Evolutionary conservation across 2,797 vertebrate genomes (phyloP), one percentile per base, ranked within the genome.

Genomic region (Sebastes aleutianus): DNA sequence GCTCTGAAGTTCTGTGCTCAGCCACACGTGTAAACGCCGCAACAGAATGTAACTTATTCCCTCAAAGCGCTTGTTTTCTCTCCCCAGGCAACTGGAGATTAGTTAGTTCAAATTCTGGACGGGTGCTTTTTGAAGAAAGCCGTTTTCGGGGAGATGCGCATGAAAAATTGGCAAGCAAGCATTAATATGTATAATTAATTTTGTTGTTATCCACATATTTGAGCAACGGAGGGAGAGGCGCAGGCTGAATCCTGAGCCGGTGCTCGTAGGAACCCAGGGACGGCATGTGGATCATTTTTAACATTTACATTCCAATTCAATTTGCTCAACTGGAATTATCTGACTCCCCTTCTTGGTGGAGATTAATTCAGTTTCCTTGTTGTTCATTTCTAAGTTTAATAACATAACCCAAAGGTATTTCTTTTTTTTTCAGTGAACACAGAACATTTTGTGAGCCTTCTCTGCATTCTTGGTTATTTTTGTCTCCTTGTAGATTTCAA

Each of bases 111-210:
- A 88, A 93, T 93, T 94, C 91, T 85, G 87, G 86, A 90, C 81
- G 82, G 83, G 85, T 79, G 79, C 81, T 87, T 92, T 92, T 88
- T 88, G 86, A 91, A 90, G 85, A 92, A 92, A 91, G 88, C 79
- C 67, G 63, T 91, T 93, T 93, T 91, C 77, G 36, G 63, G 68
- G 80, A 88, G 87, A 90, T 87, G 85, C 63, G 70, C 78, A 73
- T 85, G 86, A 87, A 94, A 92, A 95, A 95, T 90, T 93, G 90
- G 88, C 88, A 93, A 87, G 82, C 68, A 78, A 92, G 88, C 89
- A 92, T 93, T 93, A 91, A 92, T 93, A 92, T 94, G 89, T 93
- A 91, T 95, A 93, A 93, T 94, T 94, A 90, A 92, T 93, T 93
- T 90, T 93, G 91, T 94, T 94, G 90, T 93, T 93, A 93, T 94